These are phyloP conservation scores for Metopolophium dirhodum DNA, from an alignment of 1,140 invertebrate genomes.

Conservation along the genomic window DNA sequence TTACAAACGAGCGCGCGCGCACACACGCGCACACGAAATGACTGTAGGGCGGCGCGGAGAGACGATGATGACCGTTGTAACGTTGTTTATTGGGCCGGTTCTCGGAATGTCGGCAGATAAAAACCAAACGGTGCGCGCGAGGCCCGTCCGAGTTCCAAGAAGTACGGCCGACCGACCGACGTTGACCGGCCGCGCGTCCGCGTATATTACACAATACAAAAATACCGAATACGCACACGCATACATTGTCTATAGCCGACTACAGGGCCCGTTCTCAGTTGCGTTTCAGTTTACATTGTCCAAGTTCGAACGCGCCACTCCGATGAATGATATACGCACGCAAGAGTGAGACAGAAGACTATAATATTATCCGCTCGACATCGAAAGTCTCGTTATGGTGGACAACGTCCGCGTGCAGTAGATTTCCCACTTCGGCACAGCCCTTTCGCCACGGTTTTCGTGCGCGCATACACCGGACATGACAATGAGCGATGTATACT, in stretches of 20 bases:
- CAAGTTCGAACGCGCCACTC: no score
- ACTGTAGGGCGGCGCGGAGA: constrained; percentile 5
- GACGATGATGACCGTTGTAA: constrained; percentile 53
- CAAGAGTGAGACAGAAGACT: no score
- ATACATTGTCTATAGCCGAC: no score
- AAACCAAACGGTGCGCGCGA: constrained; percentile 31
- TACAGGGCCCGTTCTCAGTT: background rate
- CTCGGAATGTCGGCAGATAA: constrained; percentile 57
- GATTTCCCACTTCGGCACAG: background rate
- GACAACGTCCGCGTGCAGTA: no score
- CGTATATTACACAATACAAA: background rate
- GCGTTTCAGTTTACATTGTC: background rate
- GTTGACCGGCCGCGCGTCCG: constrained; percentile 14
- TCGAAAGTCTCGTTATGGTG: no score
- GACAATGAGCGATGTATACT: background rate
- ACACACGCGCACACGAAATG: background rate
- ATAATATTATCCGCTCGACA: no score
- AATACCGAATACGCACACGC: background rate
- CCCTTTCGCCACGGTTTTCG: background rate
- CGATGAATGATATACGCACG: no score
- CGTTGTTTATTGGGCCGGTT: constrained; percentile 55
- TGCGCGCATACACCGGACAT: background rate
- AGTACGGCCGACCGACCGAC: background rate
- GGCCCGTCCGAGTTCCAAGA: constrained; percentile 39
- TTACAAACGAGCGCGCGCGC: background rate